Evolutionary conservation across 2,113 vertebrate genomes (phyloP).

Genomic region (Tragulus kanchil): DNA sequence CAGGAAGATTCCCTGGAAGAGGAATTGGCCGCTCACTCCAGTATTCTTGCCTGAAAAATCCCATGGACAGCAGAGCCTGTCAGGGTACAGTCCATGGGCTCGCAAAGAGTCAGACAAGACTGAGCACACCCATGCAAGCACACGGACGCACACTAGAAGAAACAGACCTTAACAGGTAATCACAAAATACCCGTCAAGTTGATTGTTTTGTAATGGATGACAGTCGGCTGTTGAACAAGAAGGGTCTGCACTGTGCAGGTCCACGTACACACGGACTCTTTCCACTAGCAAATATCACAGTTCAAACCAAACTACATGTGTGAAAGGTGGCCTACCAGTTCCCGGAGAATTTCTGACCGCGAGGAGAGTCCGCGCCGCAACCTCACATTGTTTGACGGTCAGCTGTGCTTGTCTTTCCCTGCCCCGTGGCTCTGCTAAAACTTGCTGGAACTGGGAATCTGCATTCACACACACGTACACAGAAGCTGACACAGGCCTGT

Average conservation of each 20-base stretch:
- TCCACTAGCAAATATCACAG: background rate
- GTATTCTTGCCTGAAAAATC: background rate
- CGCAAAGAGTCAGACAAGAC: background rate
- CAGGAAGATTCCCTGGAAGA: background rate
- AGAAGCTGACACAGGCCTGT: background rate
- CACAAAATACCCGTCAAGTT: background rate
- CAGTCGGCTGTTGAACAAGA: background rate
- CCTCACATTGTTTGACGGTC: background rate
- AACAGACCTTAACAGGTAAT: slow-evolving; percentile 22
- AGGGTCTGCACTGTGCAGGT: background rate
- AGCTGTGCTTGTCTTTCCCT: background rate
- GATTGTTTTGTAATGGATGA: slow-evolving; percentile 1
- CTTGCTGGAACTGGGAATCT: slow-evolving; percentile 20
- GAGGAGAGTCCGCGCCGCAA: background rate
- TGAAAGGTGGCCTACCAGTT: background rate
- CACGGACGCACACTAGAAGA: background rate
- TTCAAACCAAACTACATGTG: background rate
- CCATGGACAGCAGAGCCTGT: background rate
- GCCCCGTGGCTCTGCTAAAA: background rate
- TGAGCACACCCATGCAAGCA: background rate
- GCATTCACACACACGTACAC: background rate
- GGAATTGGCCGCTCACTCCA: background rate
- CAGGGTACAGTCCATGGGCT: background rate
- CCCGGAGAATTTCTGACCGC: background rate
- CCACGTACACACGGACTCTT: background rate